Evolutionary conservation across 2,113 vertebrate species (phyloP).

Genomic region (Thamnaconus septentrionalis): DNA sequence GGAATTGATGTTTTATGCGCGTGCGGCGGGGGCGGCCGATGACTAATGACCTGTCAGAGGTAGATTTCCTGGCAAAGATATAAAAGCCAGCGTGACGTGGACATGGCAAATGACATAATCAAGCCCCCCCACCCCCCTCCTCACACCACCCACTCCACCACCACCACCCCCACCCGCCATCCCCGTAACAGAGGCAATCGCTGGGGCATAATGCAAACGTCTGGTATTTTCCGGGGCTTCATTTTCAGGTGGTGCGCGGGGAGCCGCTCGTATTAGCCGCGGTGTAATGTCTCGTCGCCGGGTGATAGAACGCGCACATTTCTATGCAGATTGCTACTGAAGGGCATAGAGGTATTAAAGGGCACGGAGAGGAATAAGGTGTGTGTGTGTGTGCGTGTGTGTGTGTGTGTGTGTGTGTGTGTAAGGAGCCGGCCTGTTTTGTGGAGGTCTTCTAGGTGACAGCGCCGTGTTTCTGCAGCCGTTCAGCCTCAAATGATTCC

Average conservation of each 20-base stretch:
- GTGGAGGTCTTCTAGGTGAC: conserved; percentile 68
- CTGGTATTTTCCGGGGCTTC: conserved; percentile 67
- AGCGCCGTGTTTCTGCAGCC: conserved; percentile 68
- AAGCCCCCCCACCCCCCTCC: conserved; percentile 64
- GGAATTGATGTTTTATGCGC: conserved; percentile 75
- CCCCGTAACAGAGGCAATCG: conserved; percentile 68
- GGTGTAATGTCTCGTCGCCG: conserved; percentile 71
- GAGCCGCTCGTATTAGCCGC: conserved; percentile 68
- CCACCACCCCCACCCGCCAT: neutral
- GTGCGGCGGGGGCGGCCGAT: conserved; percentile 57
- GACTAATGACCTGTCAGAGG: conserved; percentile 75
- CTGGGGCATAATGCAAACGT: conserved; percentile 70
- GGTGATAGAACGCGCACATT: conserved; percentile 74
- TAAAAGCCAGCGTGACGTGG: conserved; percentile 77
- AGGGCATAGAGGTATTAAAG: conserved; percentile 74
- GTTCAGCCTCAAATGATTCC: conserved; percentile 76
- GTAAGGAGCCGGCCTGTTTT: conserved; percentile 54
- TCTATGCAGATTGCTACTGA: conserved; percentile 75
- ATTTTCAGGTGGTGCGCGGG: conserved; percentile 57
- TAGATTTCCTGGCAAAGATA: conserved; percentile 76
- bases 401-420: conserved; percentile 7
- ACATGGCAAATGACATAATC: conserved; percentile 75
- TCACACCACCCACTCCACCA: too few relatives aligned
- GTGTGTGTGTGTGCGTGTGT: conserved; percentile 30
- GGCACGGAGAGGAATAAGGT: conserved; percentile 55